Evolutionary conservation across 2,797 vertebrate species (phyloP).

Genomic region (Leptatherina wallacei): DNA sequence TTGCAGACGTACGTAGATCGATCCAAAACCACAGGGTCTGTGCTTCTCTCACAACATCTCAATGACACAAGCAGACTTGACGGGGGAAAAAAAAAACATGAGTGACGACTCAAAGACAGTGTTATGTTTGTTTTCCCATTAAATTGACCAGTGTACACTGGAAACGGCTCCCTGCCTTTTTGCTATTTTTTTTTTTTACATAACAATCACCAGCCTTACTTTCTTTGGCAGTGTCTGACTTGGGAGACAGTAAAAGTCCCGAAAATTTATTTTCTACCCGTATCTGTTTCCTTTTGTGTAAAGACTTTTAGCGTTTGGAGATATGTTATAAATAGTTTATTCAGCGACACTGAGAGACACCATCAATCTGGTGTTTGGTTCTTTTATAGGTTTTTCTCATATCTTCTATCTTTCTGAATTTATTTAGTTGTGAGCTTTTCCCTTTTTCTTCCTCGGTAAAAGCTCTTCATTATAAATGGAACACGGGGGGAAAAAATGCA

Average conservation of each 20-base stretch:
- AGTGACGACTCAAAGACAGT: slow-evolving; percentile 50
- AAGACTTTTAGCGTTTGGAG: slow-evolving; percentile 45
- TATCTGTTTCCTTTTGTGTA: slow-evolving; percentile 67
- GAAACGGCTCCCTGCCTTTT: slow-evolving; percentile 46
- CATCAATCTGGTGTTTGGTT: slow-evolving; percentile 43
- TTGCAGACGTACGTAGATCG: slow-evolving; percentile 51
- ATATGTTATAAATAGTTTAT: slow-evolving; percentile 69
- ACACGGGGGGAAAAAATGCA: slow-evolving; percentile 13
- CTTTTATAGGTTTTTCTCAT: slow-evolving; percentile 28
- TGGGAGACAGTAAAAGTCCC: slow-evolving; percentile 51
- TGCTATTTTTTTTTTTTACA: slow-evolving; percentile 30
- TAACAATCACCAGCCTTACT: slow-evolving; percentile 53
- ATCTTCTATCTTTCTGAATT: slow-evolving; percentile 41
- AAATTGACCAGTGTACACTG: slow-evolving; percentile 64
- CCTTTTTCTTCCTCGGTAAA: not conserved
- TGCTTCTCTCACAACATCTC: slow-evolving; percentile 66
- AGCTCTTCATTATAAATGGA: not conserved
- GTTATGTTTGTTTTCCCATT: slow-evolving; percentile 61
- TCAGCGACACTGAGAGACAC: slow-evolving; percentile 58
- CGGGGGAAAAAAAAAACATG: slow-evolving; percentile 27
- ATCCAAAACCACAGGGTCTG: slow-evolving; percentile 69
- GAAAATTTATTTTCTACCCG: slow-evolving; percentile 48
- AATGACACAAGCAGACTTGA: slow-evolving; percentile 60
- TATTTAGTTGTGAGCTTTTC: slow-evolving; percentile 32
- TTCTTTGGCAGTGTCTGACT: slow-evolving; percentile 50